Evolutionary conservation across 2,113 vertebrate species (phyloP), one percentile per base, ranked within the genome.

Genomic region (Eretmodus cyanostictus): DNA sequence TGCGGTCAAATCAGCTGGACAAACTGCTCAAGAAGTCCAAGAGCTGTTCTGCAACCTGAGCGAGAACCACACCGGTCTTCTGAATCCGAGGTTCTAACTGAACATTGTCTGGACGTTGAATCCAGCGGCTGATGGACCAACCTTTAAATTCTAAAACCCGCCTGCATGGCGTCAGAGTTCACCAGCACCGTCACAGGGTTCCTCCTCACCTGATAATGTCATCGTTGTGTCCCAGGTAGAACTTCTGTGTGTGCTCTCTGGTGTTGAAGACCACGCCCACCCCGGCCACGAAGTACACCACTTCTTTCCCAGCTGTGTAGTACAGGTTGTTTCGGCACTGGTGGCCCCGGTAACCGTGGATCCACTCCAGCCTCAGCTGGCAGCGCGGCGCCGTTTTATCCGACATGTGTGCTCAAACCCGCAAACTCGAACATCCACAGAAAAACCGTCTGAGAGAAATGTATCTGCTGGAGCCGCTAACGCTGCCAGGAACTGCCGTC

Each of bases 301-400:
- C 94, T 95, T 99, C 99, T 81, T 99, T 99, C 29, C 98, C 98
- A 0, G 97, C 98, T 0, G 98, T 99, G 97, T 99, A 99, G 96
- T 97, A 99, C 90, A 99, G 97, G 96, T 99, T 99, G 96, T 99
- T 99, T 53, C 99, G 97, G 95, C 98, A 99, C 96, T 99, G 99
- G 93, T 99, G 98, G 6, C 98, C 99, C 83, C 98, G 89, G 97
- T 99, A 99, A 1, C 99, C 99, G 88, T 99, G 98, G 63, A 99
- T 97, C 99, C 98, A 99, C 96, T 99, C 99, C 95, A 99, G 96
- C 79, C 98, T 96, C 86, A 99, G 97, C 97, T 97, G 98, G 96
- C 98, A 97, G 84, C 97, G 93, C 4, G 99, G 99, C 87, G 98
- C 98, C 31, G 98, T 99, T 96, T 98, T 98, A 95, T 99, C 98